Base-by-base conservation (phyloP, 2,888 invertebrate genomes). In the Caradrina kadenii region DNA sequence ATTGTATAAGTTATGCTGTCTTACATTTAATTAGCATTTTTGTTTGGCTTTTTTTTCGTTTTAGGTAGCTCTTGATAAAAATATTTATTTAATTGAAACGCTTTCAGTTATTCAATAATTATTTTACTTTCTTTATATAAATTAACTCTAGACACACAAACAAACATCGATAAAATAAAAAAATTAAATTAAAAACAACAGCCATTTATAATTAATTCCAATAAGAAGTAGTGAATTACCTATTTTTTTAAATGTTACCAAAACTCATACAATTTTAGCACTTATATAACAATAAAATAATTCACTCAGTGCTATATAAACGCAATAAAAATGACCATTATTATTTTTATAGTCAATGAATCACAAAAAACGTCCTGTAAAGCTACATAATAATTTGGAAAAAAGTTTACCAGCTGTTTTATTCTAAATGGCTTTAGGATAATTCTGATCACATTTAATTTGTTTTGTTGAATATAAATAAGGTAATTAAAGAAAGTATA, bases 281-380 rank as follows among this genome's bases (percentile, higher is more conserved):
- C 80, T 79, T 83, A 79, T 70, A 53, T 75, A 74, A 86, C 79
- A 85, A 87, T 88, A 86, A 88, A 87, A 88, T 83, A 82, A 84
- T 85, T 87, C 83, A 87, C 78, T 73, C 67, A 67, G 65, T 70
- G 73, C 75, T 67, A 86, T 89, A 88, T 83, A 88, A 89, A 88
- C 78, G 86, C 83, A 85, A 90, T 92, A 87, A 92, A 92, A 89
- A 65, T 61, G 65, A 69, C 56, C 74, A 80, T 90, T 89, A 91
- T 88, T 87, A 86, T 86, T 87, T 89, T 90, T 89, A 91, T 86
- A 77, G 80, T 63, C 86, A 86, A 84, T 84, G 59, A 87, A 87
- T 87, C 86, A 83, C 83, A 83, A 76, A 79, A 79, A 83, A 77
- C 79, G 80, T 75, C 71, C 68, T 80, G 81, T 84, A 70, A 75